Conservation (phyloP, 2,888 invertebrate genomes). For the Anarsia innoxiella region DNA sequence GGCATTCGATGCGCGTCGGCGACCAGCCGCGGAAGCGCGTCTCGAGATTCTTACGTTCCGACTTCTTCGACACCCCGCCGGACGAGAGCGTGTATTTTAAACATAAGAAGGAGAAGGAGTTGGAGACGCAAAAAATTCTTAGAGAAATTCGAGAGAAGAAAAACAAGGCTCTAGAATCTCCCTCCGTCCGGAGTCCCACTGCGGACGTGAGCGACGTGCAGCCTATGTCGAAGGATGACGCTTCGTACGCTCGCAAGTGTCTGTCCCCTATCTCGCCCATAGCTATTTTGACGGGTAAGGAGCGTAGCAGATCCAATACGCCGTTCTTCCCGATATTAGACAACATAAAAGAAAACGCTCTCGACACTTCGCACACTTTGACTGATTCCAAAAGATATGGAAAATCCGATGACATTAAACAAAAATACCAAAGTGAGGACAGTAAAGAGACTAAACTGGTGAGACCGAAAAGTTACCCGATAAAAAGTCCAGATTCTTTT, state of each 20-base stretch:
- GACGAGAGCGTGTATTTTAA: constrained; percentile 80
- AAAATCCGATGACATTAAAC: constrained; percentile 26
- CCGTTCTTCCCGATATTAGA: constrained; percentile 70
- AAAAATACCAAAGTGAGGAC: constrained; percentile 38
- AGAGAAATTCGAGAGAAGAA: constrained; percentile 80
- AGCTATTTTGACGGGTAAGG: constrained; percentile 35
- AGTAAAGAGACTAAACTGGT: constrained; percentile 60
- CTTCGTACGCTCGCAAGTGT: constrained; percentile 38
- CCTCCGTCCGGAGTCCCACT: constrained; percentile 36
- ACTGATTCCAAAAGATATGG: constrained; percentile 25
- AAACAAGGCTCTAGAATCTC: constrained; percentile 49
- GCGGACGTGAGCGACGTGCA: constrained; percentile 31
- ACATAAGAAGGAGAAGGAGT: constrained; percentile 78
- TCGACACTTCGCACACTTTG: constrained; percentile 35
- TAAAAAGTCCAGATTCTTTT: constrained; percentile 48
- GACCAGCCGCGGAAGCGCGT: constrained; percentile 76
- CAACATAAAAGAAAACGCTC: constrained; percentile 60
- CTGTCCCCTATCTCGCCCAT: constrained; percentile 48
- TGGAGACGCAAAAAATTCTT: constrained; percentile 80
- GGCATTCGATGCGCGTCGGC: constrained; percentile 42
- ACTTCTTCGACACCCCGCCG: constrained; percentile 82
- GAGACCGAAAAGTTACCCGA: constrained; percentile 77
- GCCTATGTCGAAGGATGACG: constrained; percentile 35
- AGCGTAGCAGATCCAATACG: constrained; percentile 64
- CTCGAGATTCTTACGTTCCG: constrained; percentile 81